Evolutionary conservation across 1,140 invertebrate species (phyloP), one percentile per base, ranked within the genome.

Genomic region (Hormaphis cornu): DNA sequence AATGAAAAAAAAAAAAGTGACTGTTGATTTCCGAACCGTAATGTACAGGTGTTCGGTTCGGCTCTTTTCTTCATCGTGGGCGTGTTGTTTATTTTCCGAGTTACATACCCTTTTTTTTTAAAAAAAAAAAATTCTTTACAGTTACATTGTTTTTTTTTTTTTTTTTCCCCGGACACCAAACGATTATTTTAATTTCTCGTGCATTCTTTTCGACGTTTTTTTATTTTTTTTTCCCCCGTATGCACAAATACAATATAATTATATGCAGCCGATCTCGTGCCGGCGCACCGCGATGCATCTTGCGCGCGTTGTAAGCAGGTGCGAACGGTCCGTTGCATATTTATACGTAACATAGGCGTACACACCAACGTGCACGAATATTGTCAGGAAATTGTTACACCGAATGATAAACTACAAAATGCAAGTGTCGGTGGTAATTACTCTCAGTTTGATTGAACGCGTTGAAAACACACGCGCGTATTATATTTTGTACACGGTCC

Each of bases 381-480:
- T n/a, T n/a, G n/a, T n/a, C n/a, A n/a, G n/a, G n/a, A n/a, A n/a
- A n/a, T n/a, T n/a, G 20, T 37, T 44, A 16, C n/a, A 61, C 28
- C 28, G 58, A 61, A 61, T 59, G 18, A 54, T 42, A 30, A n/a
- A n/a, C n/a, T n/a, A n/a, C n/a, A n/a, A n/a, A n/a, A 46, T 58
- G 58, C 42, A 61, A 61, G 58, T 61, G 58, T 61, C 58, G 58
- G 40, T 0, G n/a, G 37, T 61, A 61, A 61, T 61, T 61, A 28
- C n/a, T 28, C 24, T 56, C 26, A 20, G 20, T 56, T 37, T 56
- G 20, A 56, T 56, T 24, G 53, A 37, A 56, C 33, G 33, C 14
- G 37, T 22, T 37, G 22, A 24, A 37, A 56, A 56, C 12, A n/a
- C n/a, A 35, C 44, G 44, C 20, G 35, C 9, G 30, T 33, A 9